These are phyloP conservation scores for Saturnia pavonia DNA, from an alignment of 2,888 invertebrate genomes.

Conservation along the genomic window DNA sequence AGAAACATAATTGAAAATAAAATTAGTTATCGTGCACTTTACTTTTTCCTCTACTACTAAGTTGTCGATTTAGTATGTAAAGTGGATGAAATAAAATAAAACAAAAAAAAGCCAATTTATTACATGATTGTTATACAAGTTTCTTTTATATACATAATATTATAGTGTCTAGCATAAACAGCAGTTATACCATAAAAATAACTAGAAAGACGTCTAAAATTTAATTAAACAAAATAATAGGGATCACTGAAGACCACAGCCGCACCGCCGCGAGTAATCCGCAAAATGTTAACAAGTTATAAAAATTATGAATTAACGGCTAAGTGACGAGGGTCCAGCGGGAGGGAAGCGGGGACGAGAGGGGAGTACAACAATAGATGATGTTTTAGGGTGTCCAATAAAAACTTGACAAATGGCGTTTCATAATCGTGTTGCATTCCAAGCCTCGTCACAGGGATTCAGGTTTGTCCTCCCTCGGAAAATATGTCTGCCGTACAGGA, in stretches of 20 bases:
- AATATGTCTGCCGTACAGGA: conserved; percentile 57
- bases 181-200: not conserved
- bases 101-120: not conserved
- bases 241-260: conserved; percentile 23
- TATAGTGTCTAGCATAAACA: not conserved
- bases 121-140: not conserved
- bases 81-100: not conserved
- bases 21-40: not conserved
- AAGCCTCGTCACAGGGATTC: conserved; percentile 64
- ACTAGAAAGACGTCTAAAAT: conserved; percentile 38
- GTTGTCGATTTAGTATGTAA: not conserved
- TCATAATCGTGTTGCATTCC: conserved; percentile 80
- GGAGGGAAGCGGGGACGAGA: conserved; percentile 39
- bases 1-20: not conserved
- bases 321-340: conserved; percentile 65
- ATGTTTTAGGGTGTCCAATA: conserved; percentile 75
- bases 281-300: conserved; percentile 74
- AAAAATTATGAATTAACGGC: conserved; percentile 79
- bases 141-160: too few species aligned
- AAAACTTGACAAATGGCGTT: conserved; percentile 82
- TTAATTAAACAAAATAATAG: conserved; percentile 52
- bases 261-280: conserved; percentile 42
- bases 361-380: conserved; percentile 62
- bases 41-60: not conserved
- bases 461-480: conserved; percentile 63